Evolutionary conservation across 2,113 vertebrate genomes (phyloP), one percentile per base, ranked within the genome.

Genomic region (Toxotes chatareus): DNA sequence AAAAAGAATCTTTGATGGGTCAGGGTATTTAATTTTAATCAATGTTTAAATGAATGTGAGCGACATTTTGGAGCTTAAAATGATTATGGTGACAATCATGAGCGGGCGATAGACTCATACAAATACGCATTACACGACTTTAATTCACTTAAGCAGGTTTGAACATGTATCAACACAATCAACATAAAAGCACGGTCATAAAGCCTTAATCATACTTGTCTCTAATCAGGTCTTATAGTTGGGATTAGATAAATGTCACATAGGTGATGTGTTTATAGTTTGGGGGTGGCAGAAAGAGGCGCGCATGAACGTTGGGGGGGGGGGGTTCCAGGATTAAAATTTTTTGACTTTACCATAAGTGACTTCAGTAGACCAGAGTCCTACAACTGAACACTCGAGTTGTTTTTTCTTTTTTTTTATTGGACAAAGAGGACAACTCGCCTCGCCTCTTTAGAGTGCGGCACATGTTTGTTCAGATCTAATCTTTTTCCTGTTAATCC

Each of bases 131-230:
- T 92, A 91, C 89, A 91, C 38, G 77, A 72, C 11, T 82, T 87
- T 90, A 83, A 91, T 91, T 89, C 84, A 73, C 75, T 59, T 85
- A 86, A 89, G 87, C 80, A 73, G 64, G 36, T 47, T 61, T 53
- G 49, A 84, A 88, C 90, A 89, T 73, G 89, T 86, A 91, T 88
- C 80, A 92, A 88, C 92, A 91, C 38, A 93, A 94, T 94, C 89
- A 93, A 84, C 86, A 88, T 94, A 88, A 94, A 93, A 94, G 93
- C 92, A 76, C 42, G 67, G 76, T 59, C 62, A 87, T 69, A 79
- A 91, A 87, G 27, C 73, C 61, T 62, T 78, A 87, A 93, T 89
- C 90, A 88, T 59, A 86, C 81, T 86, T 87, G 83, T 79, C 71
- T 87, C 12, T 89, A 91, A 93, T 91, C 86, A 87, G 86, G 87